A percentile compares a stretch with the other conserved stretches of the same genome.
Evolutionary conservation across 2,888 invertebrate genomes (phyloP).

Genomic region (Lomographa bimaculata): DNA sequence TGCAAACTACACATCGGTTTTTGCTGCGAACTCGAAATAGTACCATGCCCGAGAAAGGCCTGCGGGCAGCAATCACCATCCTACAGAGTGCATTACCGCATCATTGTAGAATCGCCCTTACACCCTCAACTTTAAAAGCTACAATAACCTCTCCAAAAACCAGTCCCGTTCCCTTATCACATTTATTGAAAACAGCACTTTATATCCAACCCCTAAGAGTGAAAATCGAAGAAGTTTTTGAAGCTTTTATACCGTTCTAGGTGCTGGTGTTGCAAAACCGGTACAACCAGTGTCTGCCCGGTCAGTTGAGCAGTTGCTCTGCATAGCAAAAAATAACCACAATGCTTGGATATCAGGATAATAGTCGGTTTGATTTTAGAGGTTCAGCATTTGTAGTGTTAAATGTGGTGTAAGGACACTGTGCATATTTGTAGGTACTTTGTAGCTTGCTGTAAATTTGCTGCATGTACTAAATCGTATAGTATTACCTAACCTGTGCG

Average conservation of each 20-base stretch:
- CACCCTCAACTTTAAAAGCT: conserved; percentile 25
- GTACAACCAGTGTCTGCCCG: conserved; percentile 67
- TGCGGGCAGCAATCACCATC: conserved; percentile 50
- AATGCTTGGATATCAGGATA: conserved; percentile 50
- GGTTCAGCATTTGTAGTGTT: conserved; percentile 1
- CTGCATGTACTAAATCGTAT: too few relatives aligned
- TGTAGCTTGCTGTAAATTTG: too few relatives aligned
- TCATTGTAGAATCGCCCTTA: conserved; percentile 41
- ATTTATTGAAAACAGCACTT: conserved; percentile 9
- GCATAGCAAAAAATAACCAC: conserved; percentile 66
- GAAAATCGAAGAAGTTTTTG: conserved; percentile 21
- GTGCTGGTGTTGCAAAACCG: conserved; percentile 47
- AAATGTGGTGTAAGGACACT: too few relatives aligned
- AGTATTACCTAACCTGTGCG: too few relatives aligned
- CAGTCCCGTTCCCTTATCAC: conserved; percentile 20
- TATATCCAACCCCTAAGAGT: conserved; percentile 21
- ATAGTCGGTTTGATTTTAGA: conserved; percentile 29
- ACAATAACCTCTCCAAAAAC: conserved; percentile 34
- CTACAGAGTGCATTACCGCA: conserved; percentile 17
- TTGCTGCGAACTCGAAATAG: conserved; percentile 46
- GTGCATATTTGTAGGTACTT: too few relatives aligned
- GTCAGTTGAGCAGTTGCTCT: conserved; percentile 53
- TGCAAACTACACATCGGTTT: conserved; percentile 45
- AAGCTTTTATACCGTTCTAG: conserved; percentile 42
- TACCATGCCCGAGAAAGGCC: conserved; percentile 48